Evolutionary conservation across 1,140 invertebrate species (phyloP).

Genomic region (Muscidifurax raptorellus): DNA sequence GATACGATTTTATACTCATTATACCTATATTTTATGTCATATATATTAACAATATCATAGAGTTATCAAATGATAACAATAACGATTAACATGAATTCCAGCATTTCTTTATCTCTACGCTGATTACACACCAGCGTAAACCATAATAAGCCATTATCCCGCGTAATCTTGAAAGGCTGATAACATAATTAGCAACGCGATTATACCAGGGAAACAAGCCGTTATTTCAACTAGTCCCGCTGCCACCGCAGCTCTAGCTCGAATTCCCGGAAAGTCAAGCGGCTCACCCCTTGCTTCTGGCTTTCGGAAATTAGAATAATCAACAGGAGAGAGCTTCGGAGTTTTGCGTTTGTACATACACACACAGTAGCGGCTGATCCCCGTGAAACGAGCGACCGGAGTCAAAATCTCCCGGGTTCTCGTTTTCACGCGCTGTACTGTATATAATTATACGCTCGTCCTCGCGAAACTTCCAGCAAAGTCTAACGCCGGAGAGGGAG

Average conservation of each 20-base stretch:
- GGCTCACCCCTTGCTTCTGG: not conserved
- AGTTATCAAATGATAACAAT: too few relatives aligned
- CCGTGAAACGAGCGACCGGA: not conserved
- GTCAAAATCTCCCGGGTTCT: not conserved
- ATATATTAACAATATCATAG: too few relatives aligned
- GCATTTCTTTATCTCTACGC: too few relatives aligned
- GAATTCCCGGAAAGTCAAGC: not conserved
- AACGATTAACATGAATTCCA: too few relatives aligned
- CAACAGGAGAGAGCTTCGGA: not conserved
- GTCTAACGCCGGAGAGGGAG: not conserved
- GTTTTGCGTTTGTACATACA: not conserved
- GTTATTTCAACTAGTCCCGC: not conserved
- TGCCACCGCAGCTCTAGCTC: too few relatives aligned
- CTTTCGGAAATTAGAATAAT: conserved; percentile 50
- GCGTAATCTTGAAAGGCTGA: not conserved
- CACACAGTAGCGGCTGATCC: not conserved
- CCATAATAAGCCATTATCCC: not conserved
- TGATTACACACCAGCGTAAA: not conserved
- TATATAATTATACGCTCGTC: too few relatives aligned
- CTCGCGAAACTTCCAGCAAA: not conserved
- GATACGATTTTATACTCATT: too few relatives aligned
- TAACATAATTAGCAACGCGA: conserved; percentile 1
- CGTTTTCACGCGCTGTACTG: not conserved
- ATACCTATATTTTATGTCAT: too few relatives aligned
- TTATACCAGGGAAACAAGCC: not conserved